Evolutionary conservation across 1,140 invertebrate genomes (phyloP), one percentile per base, ranked within the genome.

Genomic region (Magallana angulata): DNA sequence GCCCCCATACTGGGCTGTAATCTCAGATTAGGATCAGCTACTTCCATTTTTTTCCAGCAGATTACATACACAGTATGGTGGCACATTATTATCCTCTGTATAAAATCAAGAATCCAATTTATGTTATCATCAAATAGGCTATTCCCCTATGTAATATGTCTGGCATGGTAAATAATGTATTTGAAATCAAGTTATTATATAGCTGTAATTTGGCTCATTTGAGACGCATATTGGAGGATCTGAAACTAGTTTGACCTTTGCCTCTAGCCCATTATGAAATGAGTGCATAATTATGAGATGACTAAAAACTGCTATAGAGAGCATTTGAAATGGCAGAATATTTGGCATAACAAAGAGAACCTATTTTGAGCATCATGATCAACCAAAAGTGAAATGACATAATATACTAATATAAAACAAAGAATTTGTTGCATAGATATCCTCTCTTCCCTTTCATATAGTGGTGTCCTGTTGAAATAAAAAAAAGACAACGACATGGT

Each of bases 381-480:
- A 76, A 30, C 68, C 68, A 36, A 76, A 82, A 82, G 57, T 82
- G 48, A 57, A 57, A 82, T 82, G 81, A 56, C 48, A 82, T 82
- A 57, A 82, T 82, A 58, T 82, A 82, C 81, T 82, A 82, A 82
- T 82, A 57, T 48, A 48, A 48, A 57, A 58, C n/a, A 57, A 80
- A 24, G 81, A 57, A 30, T 57, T 82, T 82, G 81, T 82, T 82
- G 81, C 81, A 82, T 82, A 82, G 48, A 82, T 57, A 58, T 57
- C 7, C 57, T 30, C 48, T 58, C 81, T 57, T 18, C 81, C 81
- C 48, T 82, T 56, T 82, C n/a, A 82, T n/a, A n/a, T 82, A 82
- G 48, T 82, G 48, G 81, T 82, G 48, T 82, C 57, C 81, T n/a
- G 36, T 30, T 76, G 7, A 24, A 71, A 76, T 36, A 76, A 76